Percentiles rank a stretch among this genome's conserved stretches.
phyloP scores from a whole-genome alignment of 2,113 vertebrate genomes.

The Barbus barbus region DNA sequence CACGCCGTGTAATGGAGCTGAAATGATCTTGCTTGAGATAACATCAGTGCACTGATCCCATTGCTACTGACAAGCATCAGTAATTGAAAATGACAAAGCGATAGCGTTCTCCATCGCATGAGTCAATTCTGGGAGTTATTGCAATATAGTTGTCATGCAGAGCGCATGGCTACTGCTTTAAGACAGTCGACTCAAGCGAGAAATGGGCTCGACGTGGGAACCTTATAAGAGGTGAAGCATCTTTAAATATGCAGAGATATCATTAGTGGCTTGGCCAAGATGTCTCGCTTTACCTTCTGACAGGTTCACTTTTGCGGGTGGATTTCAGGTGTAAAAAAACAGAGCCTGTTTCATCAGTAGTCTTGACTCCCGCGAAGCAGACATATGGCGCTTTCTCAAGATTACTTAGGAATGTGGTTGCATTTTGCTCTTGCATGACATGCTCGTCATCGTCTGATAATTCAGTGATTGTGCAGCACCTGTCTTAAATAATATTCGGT shows the following conservation, averaged over 20 bases:
- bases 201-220: not conserved
- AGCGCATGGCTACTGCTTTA: not conserved
- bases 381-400: conserved; percentile 39
- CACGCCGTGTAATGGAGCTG: conserved; percentile 46
- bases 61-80: conserved; percentile 51
- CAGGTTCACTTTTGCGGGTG: conserved; percentile 29
- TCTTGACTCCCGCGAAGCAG: conserved; percentile 31
- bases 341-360: conserved; percentile 28
- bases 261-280: conserved; percentile 48
- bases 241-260: conserved; percentile 54
- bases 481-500: not conserved
- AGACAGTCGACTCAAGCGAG: not conserved
- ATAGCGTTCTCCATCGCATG: conserved; percentile 33
- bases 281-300: conserved; percentile 28
- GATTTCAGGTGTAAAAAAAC: conserved; percentile 31
- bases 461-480: not conserved
- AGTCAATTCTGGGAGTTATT: conserved; percentile 12
- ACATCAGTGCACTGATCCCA: conserved; percentile 54
- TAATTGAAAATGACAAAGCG: conserved; percentile 59
- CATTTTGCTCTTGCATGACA: not conserved
- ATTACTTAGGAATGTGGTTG: conserved; percentile 25
- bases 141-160: conserved; percentile 38
- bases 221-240: conserved; percentile 38
- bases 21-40: conserved; percentile 48
- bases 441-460: not conserved